These are phyloP conservation scores for Leucophenga montana DNA, from an alignment of 2,888 invertebrate species.

Conservation along the genomic window DNA sequence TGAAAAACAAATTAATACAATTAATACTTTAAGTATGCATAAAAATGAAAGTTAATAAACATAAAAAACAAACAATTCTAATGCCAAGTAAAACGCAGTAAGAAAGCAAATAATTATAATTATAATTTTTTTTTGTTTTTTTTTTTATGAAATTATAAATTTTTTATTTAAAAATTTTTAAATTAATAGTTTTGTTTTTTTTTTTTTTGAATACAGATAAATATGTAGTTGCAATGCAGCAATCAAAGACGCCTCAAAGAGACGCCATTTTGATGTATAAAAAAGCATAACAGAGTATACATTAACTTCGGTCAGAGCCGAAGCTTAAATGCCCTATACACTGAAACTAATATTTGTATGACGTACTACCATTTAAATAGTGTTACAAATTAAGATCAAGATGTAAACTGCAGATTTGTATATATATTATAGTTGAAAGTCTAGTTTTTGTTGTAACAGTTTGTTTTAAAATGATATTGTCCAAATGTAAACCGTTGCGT, in stretches of 20 bases:
- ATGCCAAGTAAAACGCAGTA: neutral
- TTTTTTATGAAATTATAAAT: neutral
- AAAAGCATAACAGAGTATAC: neutral
- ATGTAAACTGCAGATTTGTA: too few species aligned
- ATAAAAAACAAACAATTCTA: neutral
- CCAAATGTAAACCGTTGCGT: too few species aligned
- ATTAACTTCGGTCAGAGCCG: too few species aligned
- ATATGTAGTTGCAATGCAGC: neutral
- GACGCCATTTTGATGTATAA: too few species aligned
- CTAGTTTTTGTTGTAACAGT: too few species aligned
- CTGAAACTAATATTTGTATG: neutral
- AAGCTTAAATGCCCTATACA: too few species aligned
- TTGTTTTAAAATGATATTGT: too few species aligned
- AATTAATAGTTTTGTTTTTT: neutral
- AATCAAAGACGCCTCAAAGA: neutral
- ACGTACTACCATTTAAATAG: too few species aligned
- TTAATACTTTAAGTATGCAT: slow-evolving; percentile 1
- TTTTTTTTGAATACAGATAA: neutral
- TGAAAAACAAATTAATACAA: neutral
- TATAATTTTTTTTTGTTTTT: neutral
- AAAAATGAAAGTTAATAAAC: too few species aligned
- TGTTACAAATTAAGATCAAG: too few species aligned
- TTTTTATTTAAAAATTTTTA: neutral
- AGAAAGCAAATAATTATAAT: slow-evolving; percentile 28
- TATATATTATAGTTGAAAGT: too few species aligned